A percentile compares a stretch with the other conserved stretches of the same genome.
Evolutionary conservation across 35 echinoderm and acorn worm genomes (phyloP).

Genomic region (Apostichopus japonicus): DNA sequence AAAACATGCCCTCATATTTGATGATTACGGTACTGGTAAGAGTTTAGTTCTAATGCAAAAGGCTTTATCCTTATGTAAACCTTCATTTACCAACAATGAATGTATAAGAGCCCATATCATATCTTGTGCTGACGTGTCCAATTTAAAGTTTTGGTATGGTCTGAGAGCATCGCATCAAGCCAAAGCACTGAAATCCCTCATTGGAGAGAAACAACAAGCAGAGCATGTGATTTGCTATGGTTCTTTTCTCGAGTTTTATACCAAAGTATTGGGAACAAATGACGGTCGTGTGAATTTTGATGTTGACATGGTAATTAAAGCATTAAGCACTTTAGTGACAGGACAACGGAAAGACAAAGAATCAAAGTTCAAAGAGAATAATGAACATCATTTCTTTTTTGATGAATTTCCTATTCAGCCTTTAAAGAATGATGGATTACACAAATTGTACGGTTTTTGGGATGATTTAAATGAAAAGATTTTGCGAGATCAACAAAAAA

Average conservation of each 20-base stretch:
- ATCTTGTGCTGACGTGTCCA: neutral
- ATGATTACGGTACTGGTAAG: slow-evolving; percentile 11
- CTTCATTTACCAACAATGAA: neutral
- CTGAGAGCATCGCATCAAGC: neutral
- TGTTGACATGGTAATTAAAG: neutral
- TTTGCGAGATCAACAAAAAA: neutral
- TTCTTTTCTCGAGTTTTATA: slow-evolving; percentile 17
- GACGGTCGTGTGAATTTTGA: neutral
- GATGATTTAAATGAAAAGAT: neutral
- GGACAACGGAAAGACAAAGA: neutral
- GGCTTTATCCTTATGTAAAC: neutral
- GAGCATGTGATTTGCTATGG: neutral
- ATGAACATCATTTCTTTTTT: slow-evolving; percentile 40
- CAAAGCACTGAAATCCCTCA: neutral
- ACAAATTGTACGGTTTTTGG: neutral
- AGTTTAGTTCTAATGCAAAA: neutral
- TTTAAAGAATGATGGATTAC: slow-evolving; percentile 4
- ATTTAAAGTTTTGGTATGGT: slow-evolving; percentile 6
- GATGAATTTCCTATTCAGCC: slow-evolving; percentile 45
- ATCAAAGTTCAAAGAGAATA: neutral
- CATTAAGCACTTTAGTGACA: neutral
- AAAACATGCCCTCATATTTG: neutral
- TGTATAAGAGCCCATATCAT: neutral
- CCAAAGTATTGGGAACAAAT: neutral
- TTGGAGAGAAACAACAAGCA: neutral